phyloP scores from a whole-genome alignment of 1,140 invertebrate species.

The Eumeta japonica region DNA sequence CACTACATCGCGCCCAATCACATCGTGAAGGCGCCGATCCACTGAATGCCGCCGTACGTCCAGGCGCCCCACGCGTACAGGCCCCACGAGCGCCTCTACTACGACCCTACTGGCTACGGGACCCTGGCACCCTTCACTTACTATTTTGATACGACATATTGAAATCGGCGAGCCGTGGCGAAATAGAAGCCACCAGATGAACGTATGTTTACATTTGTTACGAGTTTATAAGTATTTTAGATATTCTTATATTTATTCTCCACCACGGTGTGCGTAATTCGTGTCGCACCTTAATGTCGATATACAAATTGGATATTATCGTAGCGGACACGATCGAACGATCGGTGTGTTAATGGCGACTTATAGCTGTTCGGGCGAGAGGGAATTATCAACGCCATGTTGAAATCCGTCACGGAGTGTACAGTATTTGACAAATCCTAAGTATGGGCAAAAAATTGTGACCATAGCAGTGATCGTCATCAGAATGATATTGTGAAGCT shows the following conservation, averaged over 20 bases:
- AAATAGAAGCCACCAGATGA: conserved; percentile 35
- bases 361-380: too few species aligned
- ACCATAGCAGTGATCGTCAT: too few species aligned
- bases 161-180: neutral
- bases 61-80: conserved; percentile 27
- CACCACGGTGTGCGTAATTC: conserved; percentile 15
- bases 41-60: conserved; percentile 64
- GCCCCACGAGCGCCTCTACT: conserved; percentile 22
- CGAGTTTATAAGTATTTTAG: conserved; percentile 60
- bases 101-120: conserved; percentile 26
- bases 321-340: too few species aligned
- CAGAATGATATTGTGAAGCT: too few species aligned
- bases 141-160: conserved; percentile 8
- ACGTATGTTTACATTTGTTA: conserved; percentile 58
- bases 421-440: too few species aligned
- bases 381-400: too few species aligned
- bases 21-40: conserved; percentile 87
- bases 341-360: too few species aligned
- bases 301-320: too few species aligned
- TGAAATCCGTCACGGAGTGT: too few species aligned
- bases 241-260: conserved; percentile 60
- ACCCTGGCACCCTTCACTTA: conserved; percentile 38
- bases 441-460: too few species aligned
- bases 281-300: too few species aligned
- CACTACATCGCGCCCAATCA: conserved; percentile 89